A percentile compares a stretch with the other conserved stretches of the same genome.
phyloP scores from a whole-genome alignment of 2,797 vertebrate genomes.

The Zalophus californianus region DNA sequence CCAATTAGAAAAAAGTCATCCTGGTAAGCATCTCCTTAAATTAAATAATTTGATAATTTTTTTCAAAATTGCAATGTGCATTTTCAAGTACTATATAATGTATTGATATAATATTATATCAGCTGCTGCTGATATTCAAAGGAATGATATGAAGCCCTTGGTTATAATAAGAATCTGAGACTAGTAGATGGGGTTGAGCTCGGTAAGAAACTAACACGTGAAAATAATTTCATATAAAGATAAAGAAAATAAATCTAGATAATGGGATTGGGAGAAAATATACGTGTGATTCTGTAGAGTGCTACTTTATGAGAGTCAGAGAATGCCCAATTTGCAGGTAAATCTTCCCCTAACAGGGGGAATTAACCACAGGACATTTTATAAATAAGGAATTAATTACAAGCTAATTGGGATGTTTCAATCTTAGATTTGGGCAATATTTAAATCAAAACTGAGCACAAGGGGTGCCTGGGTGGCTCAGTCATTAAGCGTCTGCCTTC shows the following conservation, averaged over 20 bases:
- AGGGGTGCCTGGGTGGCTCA: too few relatives aligned
- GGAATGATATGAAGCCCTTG: background rate
- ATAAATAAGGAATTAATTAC: slow-evolving; percentile 19
- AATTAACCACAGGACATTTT: slow-evolving; percentile 13
- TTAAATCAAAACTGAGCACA: slow-evolving; percentile 29
- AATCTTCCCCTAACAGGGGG: slow-evolving; percentile 34
- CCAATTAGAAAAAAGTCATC: background rate
- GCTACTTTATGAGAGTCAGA: background rate
- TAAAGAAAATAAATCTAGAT: slow-evolving; percentile 43
- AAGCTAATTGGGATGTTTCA: slow-evolving; percentile 7
- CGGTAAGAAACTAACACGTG: background rate
- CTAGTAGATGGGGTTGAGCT: background rate
- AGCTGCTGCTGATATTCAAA: background rate
- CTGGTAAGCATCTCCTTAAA: background rate
- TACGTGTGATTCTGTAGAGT: background rate
- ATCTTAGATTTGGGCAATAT: background rate
- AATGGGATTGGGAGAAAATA: background rate
- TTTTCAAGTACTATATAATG: background rate
- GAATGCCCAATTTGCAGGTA: background rate
- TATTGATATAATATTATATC: too few relatives aligned
- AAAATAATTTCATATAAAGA: slow-evolving; percentile 30
- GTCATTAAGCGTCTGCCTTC: too few relatives aligned
- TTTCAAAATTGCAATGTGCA: background rate
- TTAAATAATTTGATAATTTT: background rate
- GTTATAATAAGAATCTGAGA: slow-evolving; percentile 4